Base-by-base conservation (phyloP, 2,113 vertebrate species). In the Sinocyclocheilus anshuiensis region DNA sequence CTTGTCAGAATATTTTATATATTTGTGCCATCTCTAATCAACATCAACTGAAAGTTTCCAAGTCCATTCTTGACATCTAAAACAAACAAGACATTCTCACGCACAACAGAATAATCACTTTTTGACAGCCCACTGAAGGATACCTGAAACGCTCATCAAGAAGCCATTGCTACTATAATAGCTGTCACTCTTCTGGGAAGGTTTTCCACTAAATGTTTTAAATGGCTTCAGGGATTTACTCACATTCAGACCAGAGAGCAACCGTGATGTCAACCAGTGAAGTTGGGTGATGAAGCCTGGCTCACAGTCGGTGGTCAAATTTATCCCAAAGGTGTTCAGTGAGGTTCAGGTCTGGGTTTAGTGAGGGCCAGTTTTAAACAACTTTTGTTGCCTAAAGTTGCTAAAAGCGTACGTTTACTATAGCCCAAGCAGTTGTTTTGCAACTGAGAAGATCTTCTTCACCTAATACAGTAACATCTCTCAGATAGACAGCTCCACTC, bases 21-120 rank as follows among this genome's bases (percentile, higher is more conserved):
- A 85, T 81, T 63, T 86, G 87, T 80, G 87, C 89, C 89, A 92
- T 57, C 39, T 82, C 87, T 89, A 92, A 92, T 90, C 89, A 92
- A 91, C 89, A 90, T 92, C 92, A 91, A 90, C 81, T 89, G 85
- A 90, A 89, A 93, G 84, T 77, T 85, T 84, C 88, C 75, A 76
- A 87, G 80, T 79, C 50, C 63, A 57, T 89, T 91, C 92, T 87
- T 91, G 91, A 92, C 86, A 90, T 90, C 86, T 90, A 85, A 85
- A 87, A 90, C 91, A 93, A 91, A 92, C 87, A 92, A 90, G 84
- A 87, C 88, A 82, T 90, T 89, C 86, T 87, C 71, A 80, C 81
- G 71, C 83, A 90, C 87, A 87, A 55, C 71, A 87, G 42, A 42
- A 42, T 36, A 81, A 74, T 88, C 77, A 88, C 91, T 65, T 90